Percentiles rank a stretch among this genome's conserved stretches.
phyloP scores from a whole-genome alignment of 2,113 vertebrate genomes.

The Natator depressus region DNA sequence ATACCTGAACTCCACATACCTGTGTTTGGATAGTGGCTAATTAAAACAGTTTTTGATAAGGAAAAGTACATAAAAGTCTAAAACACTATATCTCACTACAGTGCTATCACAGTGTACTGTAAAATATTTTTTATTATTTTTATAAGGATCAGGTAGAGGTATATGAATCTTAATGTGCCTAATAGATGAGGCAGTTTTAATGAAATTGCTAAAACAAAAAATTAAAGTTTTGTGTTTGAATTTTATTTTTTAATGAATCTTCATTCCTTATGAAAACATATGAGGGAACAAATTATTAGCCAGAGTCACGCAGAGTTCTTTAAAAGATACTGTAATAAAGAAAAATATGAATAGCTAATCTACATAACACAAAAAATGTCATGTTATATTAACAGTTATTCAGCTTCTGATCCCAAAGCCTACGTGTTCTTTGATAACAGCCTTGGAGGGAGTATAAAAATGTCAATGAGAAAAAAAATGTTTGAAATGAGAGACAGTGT shows the following conservation, averaged over 20 bases:
- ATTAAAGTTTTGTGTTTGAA: not conserved
- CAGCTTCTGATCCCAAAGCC: slow-evolving; percentile 5
- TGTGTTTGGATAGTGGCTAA: not conserved
- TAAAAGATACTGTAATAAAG: not conserved
- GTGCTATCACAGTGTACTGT: not conserved
- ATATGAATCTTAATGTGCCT: not conserved
- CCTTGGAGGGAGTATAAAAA: not conserved
- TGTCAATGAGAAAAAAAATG: not conserved
- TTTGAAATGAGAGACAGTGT: not conserved
- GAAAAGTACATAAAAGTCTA: not conserved
- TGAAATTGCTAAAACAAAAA: not conserved
- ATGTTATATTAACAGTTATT: not conserved
- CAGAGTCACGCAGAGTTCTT: not conserved
- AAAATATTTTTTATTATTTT: not conserved
- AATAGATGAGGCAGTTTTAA: not conserved
- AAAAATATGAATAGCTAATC: not conserved
- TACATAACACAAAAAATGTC: not conserved
- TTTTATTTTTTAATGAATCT: not conserved
- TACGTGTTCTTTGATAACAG: not conserved
- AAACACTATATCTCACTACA: not conserved
- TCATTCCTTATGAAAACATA: not conserved
- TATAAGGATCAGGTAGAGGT: not conserved
- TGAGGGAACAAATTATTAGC: not conserved
- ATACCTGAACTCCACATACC: not conserved
- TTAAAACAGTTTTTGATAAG: not conserved